A percentile compares a stretch with the other conserved stretches of the same genome.
Evolutionary conservation across 1,140 invertebrate genomes (phyloP).

Genomic region (Ceratitis capitata): DNA sequence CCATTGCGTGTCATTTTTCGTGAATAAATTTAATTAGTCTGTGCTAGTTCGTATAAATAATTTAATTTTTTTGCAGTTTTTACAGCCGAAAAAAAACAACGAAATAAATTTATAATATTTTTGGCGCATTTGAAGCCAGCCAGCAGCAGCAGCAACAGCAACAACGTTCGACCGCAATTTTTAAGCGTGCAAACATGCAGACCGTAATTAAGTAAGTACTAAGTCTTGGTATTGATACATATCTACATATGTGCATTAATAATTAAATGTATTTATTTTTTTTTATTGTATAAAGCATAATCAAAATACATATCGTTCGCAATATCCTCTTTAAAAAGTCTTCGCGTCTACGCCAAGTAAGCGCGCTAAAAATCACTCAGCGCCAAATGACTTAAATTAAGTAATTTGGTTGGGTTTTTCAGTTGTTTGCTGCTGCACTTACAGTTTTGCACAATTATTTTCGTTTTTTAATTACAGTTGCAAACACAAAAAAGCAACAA

Average conservation of each 20-base stretch:
- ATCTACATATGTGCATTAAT: not conserved
- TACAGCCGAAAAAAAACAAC: not conserved
- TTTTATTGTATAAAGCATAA: not conserved
- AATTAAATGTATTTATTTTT: not conserved
- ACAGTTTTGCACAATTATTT: too few relatives aligned
- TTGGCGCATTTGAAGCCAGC: conserved; percentile 10
- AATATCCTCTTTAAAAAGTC: not conserved
- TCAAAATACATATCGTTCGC: not conserved
- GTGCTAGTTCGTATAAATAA: not conserved
- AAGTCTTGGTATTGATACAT: not conserved
- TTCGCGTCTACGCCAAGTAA: not conserved
- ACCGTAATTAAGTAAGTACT: conserved; percentile 62
- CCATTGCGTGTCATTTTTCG: not conserved
- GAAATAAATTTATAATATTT: not conserved
- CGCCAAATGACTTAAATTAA: not conserved
- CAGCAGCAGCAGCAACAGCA: too few relatives aligned
- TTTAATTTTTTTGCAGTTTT: conserved; percentile 1
- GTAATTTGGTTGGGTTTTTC: not conserved
- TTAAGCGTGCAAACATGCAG: conserved; percentile 52
- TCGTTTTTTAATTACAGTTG: not conserved
- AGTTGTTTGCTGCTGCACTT: not conserved
- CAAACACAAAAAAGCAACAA: not conserved
- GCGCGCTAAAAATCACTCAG: not conserved
- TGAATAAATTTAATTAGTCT: not conserved
- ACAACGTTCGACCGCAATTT: not conserved